A percentile compares a stretch with the other conserved stretches of the same genome.
phyloP scores from a whole-genome alignment of 2,888 invertebrate genomes.

The Hydraecia micacea region DNA sequence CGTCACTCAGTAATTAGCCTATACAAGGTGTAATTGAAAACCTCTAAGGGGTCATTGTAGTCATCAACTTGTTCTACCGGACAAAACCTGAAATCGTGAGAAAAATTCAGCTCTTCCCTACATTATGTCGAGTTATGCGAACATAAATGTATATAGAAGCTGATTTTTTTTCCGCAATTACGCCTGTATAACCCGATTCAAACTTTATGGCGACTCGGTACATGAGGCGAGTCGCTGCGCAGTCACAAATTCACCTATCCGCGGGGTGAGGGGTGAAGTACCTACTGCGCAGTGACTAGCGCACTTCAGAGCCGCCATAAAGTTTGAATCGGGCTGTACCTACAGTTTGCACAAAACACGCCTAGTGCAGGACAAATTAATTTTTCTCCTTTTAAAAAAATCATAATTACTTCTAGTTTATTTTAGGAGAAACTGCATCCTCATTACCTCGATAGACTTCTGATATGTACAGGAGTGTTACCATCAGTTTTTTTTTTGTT shows the following conservation, averaged over 20 bases:
- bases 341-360: background rate
- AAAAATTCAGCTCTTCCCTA: background rate
- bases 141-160: background rate
- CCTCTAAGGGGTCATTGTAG: background rate
- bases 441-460: background rate
- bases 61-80: background rate
- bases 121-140: background rate
- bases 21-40: background rate
- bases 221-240: background rate
- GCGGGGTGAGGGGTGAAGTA: too few species aligned
- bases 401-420: too few species aligned
- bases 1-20: background rate
- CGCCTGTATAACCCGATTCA: background rate
- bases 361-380: background rate
- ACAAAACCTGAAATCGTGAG: background rate
- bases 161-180: background rate
- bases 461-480: too few species aligned
- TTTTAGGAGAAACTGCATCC: background rate
- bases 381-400: background rate
- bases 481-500: background rate
- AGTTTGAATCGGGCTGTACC: too few species aligned
- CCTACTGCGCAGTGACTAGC: too few species aligned
- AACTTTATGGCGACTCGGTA: background rate
- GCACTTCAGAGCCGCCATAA: too few species aligned
- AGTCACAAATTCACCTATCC: too few species aligned